phyloP scores from a whole-genome alignment of 2,888 invertebrate species.

The Tribolium freemani region DNA sequence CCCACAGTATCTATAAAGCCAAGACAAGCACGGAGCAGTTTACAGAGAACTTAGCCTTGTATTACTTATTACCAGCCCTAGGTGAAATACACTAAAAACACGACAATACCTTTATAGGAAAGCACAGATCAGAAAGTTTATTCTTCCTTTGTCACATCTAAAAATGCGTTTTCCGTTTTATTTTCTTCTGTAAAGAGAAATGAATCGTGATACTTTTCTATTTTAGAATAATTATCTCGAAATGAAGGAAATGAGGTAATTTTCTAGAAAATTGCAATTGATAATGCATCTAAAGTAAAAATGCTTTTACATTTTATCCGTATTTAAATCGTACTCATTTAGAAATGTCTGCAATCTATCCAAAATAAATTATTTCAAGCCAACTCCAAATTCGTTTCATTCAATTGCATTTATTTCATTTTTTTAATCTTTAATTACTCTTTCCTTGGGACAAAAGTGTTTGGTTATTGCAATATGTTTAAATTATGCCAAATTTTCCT shows the following conservation, averaged over 20 bases:
- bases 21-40: conserved; percentile 37
- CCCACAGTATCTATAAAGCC: conserved; percentile 29
- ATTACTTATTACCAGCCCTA: conserved; percentile 35
- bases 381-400: background rate
- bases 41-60: conserved; percentile 34
- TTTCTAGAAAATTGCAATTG: background rate
- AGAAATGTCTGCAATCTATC: background rate
- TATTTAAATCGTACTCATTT: background rate
- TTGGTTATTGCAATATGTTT: too few species aligned
- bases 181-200: background rate
- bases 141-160: background rate
- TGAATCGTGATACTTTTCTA: background rate
- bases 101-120: conserved; percentile 25
- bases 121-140: conserved; percentile 17
- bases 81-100: conserved; percentile 31
- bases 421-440: conserved; percentile 21
- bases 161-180: background rate
- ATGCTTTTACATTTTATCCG: background rate
- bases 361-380: background rate
- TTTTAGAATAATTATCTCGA: background rate
- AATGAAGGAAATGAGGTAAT: background rate
- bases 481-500: too few species aligned
- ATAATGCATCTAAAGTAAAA: background rate
- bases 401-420: background rate
- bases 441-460: too few species aligned